Conservation (phyloP, 2,888 invertebrate genomes). For the Temnothorax unifasciatus region DNA sequence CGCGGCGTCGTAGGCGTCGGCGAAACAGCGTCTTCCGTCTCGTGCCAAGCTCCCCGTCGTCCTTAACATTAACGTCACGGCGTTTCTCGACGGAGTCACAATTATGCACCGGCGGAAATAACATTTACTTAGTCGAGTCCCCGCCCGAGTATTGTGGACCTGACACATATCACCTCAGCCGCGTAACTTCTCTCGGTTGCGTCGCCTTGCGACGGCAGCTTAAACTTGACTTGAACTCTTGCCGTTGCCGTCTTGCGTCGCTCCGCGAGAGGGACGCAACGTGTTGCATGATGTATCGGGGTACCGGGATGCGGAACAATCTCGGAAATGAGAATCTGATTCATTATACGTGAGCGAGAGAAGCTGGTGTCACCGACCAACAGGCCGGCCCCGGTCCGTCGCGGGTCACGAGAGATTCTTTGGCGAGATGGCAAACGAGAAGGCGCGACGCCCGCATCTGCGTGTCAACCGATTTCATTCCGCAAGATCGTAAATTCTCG, state of each 20-base stretch:
- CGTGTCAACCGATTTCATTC: slow-evolving; percentile 20
- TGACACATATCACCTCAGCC: slow-evolving; percentile 85
- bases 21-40: slow-evolving; percentile 60
- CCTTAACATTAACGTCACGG: slow-evolving; percentile 80
- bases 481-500: slow-evolving; percentile 23
- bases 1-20: slow-evolving; percentile 46
- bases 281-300: slow-evolving; percentile 69
- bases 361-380: slow-evolving; percentile 14
- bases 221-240: slow-evolving; percentile 81
- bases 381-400: not conserved
- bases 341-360: slow-evolving; percentile 38
- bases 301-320: slow-evolving; percentile 33
- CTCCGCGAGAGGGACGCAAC: slow-evolving; percentile 59
- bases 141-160: slow-evolving; percentile 82
- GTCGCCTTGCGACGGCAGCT: slow-evolving; percentile 78
- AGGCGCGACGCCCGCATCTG: not conserved
- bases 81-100: slow-evolving; percentile 80
- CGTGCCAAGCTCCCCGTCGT: slow-evolving; percentile 66
- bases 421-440: slow-evolving; percentile 2
- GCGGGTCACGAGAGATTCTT: slow-evolving; percentile 12
- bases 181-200: slow-evolving; percentile 80
- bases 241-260: slow-evolving; percentile 59
- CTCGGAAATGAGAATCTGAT: slow-evolving; percentile 52
- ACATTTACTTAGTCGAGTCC: slow-evolving; percentile 82
- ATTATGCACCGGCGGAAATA: slow-evolving; percentile 84